Base-by-base conservation (phyloP, 2,888 invertebrate genomes). In the Campaea margaritaria region DNA sequence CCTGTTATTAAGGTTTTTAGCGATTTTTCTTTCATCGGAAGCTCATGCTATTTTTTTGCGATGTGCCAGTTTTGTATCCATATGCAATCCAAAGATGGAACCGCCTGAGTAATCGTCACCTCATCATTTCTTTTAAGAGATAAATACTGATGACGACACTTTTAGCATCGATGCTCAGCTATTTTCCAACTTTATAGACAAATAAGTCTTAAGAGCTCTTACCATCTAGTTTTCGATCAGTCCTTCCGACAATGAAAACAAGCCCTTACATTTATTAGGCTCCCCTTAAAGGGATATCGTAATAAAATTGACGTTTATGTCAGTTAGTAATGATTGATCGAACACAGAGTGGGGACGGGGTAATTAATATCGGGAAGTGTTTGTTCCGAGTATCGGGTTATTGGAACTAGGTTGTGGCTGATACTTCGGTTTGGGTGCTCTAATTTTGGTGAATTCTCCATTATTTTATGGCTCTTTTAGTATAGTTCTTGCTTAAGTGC, bases 261-360 rank as follows among this genome's bases (percentile, higher is more conserved):
- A 51, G n/a, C 42, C 5, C 31, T 44, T 27, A 46, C 28, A 52
- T 52, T 58, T 51, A 57, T 46, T 34, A 41, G 43, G 16, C 9
- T 27, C 14, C 42, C 54, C 31, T 38, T 52, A 36, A 48, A 52
- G 28, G 48, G 52, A 43, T 44, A 41, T 65, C 46, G 55, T 58
- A 59, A 60, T 64, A 64, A 61, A 67, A 62, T 62, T 62, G 62
- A 55, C 57, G 59, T 58, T 64, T 47, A 55, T 49, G 58, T 60
- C 62, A 62, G 49, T 49, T 50, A 58, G 47, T 61, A 38, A 62
- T 67, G 67, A 67, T 67, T 60, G 67, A 64, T 67, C 58, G 61
- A 61, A 31, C 49, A 45, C 51, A 44, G 34, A 55, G 62, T 55
- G 13, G 55, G 59, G 60, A 16, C 42, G 48, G 42, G 50, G 52